phyloP scores from a whole-genome alignment of 2,113 vertebrate genomes.

The Pholis gunnellus region DNA sequence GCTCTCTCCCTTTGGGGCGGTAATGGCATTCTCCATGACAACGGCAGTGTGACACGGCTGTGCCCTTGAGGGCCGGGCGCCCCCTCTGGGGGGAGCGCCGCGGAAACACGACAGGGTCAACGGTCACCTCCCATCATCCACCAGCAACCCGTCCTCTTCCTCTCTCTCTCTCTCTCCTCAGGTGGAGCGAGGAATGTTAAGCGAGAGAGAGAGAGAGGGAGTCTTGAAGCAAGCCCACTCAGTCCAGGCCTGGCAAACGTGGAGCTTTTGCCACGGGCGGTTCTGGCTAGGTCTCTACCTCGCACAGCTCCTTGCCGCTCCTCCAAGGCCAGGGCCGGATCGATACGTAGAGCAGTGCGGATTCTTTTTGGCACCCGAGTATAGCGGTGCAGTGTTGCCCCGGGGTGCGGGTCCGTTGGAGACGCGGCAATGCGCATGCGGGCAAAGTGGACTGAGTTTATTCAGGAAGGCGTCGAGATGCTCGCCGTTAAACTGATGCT shows the following conservation, averaged over 20 bases:
- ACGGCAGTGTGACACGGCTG: conserved; percentile 76
- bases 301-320: conserved; percentile 63
- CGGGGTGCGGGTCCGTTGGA: conserved; percentile 69
- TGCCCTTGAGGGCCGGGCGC: conserved; percentile 78
- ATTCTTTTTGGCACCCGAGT: conserved; percentile 77
- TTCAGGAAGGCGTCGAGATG: conserved; percentile 67
- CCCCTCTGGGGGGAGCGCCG: conserved; percentile 67
- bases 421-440: conserved; percentile 66
- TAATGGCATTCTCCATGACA: conserved; percentile 84
- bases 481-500: conserved; percentile 60
- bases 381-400: conserved; percentile 72
- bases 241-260: conserved; percentile 73
- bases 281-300: conserved; percentile 76
- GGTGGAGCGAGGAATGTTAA: conserved; percentile 50
- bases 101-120: conserved; percentile 81
- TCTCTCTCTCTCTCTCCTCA: conserved; percentile 38
- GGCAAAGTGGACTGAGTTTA: conserved; percentile 75
- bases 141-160: conserved; percentile 49
- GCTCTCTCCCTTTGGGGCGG: conserved; percentile 71
- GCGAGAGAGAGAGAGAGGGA: conserved; percentile 36
- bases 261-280: conserved; percentile 75
- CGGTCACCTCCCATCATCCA: conserved; percentile 80
- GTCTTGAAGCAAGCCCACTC: conserved; percentile 76
- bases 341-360: conserved; percentile 72
- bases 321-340: conserved; percentile 78